These are phyloP conservation scores for Pollenia labialis DNA, from an alignment of 2,888 invertebrate genomes.

Conservation along the genomic window DNA sequence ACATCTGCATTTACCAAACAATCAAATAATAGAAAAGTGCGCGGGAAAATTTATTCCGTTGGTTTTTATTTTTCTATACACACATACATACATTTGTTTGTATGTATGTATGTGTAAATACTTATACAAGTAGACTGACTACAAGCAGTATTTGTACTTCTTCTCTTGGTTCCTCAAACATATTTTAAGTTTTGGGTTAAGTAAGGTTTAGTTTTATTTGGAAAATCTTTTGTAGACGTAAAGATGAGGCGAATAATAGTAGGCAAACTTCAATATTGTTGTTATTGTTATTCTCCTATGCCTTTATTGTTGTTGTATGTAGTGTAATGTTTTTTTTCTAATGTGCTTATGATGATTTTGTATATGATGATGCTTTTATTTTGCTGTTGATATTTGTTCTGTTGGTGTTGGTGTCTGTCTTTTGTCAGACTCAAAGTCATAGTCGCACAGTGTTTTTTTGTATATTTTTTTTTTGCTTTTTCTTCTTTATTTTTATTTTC, in stretches of 20 bases:
- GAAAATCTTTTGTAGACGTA: conserved; percentile 23
- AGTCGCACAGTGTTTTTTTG: conserved; percentile 60
- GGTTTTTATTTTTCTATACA: conserved; percentile 29
- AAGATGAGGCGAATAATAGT: conserved; percentile 62
- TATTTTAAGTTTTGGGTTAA: background rate
- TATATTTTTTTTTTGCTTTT: conserved; percentile 4
- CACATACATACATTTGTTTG: background rate
- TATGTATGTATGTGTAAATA: background rate
- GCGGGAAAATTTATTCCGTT: conserved; percentile 79
- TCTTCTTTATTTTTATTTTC: conserved; percentile 21
- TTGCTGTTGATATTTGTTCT: conserved; percentile 2
- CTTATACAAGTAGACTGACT: background rate
- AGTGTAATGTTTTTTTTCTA: conserved; percentile 37
- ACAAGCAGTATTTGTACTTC: background rate
- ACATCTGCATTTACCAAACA: conserved; percentile 53
- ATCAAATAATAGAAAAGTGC: conserved; percentile 75
- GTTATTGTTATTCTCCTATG: background rate
- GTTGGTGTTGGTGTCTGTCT: conserved; percentile 37
- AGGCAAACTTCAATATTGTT: conserved; percentile 56
- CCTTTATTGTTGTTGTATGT: conserved; percentile 21
- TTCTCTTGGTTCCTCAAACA: background rate
- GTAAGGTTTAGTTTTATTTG: background rate
- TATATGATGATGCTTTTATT: conserved; percentile 17
- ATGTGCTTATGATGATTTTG: conserved; percentile 29
- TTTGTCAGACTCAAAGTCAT: conserved; percentile 71